These are phyloP conservation scores for Dinoponera quadriceps DNA, from an alignment of 1,140 invertebrate genomes.

Conservation along the genomic window DNA sequence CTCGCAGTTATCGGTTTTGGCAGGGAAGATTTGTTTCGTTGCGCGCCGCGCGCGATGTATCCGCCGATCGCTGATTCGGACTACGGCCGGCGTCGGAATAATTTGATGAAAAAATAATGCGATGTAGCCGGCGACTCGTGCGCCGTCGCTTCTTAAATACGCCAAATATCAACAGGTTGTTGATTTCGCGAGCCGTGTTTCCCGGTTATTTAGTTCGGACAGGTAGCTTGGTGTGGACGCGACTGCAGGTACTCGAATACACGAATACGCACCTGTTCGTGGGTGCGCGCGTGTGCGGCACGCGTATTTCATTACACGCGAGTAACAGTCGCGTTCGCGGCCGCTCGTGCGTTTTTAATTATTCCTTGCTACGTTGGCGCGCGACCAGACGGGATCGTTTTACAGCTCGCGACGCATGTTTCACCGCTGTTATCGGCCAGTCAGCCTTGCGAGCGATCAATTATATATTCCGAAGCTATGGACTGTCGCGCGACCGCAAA, in stretches of 20 bases:
- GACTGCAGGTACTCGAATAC: constrained; percentile 9
- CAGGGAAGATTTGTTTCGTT: constrained; percentile 38
- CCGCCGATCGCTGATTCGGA: not conserved
- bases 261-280: not conserved
- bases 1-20: constrained; percentile 45
- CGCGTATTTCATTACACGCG: not conserved
- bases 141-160: constrained; percentile 68
- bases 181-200: constrained; percentile 70
- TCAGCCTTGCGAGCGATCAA: constrained; percentile 19
- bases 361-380: constrained; percentile 8
- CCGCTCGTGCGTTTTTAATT: constrained; percentile 33
- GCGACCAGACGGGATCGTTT: not conserved
- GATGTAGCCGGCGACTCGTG: not conserved
- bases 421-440: constrained; percentile 43
- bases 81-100: constrained; percentile 30
- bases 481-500: constrained; percentile 38
- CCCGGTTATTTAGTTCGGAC: constrained; percentile 67
- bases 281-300: not conserved
- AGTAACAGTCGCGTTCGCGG: not conserved
- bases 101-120: constrained; percentile 61
- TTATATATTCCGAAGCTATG: constrained; percentile 35
- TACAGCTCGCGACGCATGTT: constrained; percentile 1
- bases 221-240: constrained; percentile 46
- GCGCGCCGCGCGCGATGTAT: not conserved
- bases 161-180: constrained; percentile 76